Percentiles rank a stretch among this genome's conserved stretches.
Evolutionary conservation across 2,888 invertebrate species (phyloP).

Genomic region (Leucozona laternaria): DNA sequence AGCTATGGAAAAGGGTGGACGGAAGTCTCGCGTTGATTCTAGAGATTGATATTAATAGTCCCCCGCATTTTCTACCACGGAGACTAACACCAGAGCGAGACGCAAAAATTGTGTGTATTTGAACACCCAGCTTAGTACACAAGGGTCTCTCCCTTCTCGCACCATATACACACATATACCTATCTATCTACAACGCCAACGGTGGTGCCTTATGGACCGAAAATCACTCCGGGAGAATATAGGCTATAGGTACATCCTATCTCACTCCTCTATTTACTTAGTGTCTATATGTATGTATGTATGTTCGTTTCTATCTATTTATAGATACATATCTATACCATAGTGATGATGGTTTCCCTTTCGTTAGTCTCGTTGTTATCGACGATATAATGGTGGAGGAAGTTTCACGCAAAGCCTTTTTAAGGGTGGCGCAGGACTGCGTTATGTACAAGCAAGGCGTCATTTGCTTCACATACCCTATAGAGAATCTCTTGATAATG

Average conservation of each 20-base stretch:
- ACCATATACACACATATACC: background rate
- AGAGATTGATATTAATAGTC: constrained; percentile 73
- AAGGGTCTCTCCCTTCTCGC: constrained; percentile 49
- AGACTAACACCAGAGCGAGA: constrained; percentile 66
- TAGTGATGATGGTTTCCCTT: constrained; percentile 71
- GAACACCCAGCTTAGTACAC: constrained; percentile 72
- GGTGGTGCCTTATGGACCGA: constrained; percentile 48
- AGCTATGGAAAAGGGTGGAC: constrained; percentile 39
- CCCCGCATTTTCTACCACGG: constrained; percentile 33
- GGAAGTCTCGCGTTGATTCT: constrained; percentile 69
- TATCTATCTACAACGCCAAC: background rate
- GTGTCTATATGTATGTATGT: constrained; percentile 42
- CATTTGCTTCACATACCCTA: constrained; percentile 73
- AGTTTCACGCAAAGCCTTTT: constrained; percentile 59
- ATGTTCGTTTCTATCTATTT: constrained; percentile 36
- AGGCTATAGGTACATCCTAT: constrained; percentile 58
- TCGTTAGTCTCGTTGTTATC: constrained; percentile 65
- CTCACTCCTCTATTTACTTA: constrained; percentile 65
- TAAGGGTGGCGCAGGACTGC: constrained; percentile 52
- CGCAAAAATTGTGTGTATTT: constrained; percentile 69
- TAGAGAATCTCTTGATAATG: constrained; percentile 71
- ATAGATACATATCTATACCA: constrained; percentile 26
- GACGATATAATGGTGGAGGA: constrained; percentile 15
- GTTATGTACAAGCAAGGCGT: constrained; percentile 70
- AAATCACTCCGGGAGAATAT: constrained; percentile 56